Evolutionary conservation across 1,140 invertebrate species (phyloP), one percentile per base, ranked within the genome.

Genomic region (Ips typographus): DNA sequence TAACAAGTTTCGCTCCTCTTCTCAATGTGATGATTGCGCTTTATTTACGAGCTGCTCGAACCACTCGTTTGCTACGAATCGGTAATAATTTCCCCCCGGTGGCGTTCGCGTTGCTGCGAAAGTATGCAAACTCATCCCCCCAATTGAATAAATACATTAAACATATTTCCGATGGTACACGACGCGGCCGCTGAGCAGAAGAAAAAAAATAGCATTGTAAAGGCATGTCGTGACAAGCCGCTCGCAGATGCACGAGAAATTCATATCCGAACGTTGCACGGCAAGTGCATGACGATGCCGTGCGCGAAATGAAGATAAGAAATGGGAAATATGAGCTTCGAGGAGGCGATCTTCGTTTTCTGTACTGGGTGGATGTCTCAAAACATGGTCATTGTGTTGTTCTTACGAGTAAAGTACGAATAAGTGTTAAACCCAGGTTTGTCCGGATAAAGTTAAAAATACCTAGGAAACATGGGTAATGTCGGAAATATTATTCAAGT

Each of bases 191-290:
- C 44, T 49, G 44, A 8, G 22, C 22, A 49, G 44, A 49, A 60
- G 40, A 41, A 55, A 65, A 65, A 65, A 65, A 57, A 38, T 44
- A 36, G 63, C 55, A 66, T 66, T 66, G 64, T 66, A 66, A 58
- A 66, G 55, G 53, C 64, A 58, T 58, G 55, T 66, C 64, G 64
- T 66, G 64, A 66, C 64, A 66, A 58, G 55, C 53, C 55, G 64
- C 42, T 66, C 58, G 55, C 55, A 66, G 58, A 66, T 66, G 56
- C 64, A 59, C 55, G 36, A 58, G 64, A 58, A 66, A 66, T 58
- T 66, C 64, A 58, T 66, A 66, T 66, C 64, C 55, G 56, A 8
- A 22, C 36, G 64, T 44, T 56, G 55, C 39, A n/a, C 7, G 37
- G 64, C 64, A 49, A 49, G 44, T 49, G 44, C 44, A 49, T 49